Conservation (phyloP, 2,113 vertebrate genomes). For the Corvus cornix region DNA sequence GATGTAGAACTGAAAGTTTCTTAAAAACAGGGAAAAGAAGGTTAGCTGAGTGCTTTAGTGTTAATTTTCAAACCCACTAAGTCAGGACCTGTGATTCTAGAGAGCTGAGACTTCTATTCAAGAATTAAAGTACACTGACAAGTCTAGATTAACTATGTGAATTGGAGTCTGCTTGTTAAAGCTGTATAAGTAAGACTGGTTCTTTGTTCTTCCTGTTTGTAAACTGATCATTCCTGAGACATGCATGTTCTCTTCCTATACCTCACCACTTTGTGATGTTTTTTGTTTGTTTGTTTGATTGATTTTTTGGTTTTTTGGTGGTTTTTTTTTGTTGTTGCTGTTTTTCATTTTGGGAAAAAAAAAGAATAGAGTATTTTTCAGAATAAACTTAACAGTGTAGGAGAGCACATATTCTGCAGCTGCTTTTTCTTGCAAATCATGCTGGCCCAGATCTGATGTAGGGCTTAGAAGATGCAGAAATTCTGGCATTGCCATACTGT, state of each 20-base stretch:
- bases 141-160: not conserved
- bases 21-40: not conserved
- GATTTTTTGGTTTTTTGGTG: not conserved
- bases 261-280: not conserved
- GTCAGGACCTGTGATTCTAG: not conserved
- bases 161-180: not conserved
- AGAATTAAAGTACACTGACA: not conserved
- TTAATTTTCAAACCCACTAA: not conserved
- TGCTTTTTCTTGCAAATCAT: not conserved
- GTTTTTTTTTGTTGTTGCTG: not conserved
- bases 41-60: not conserved
- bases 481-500: not conserved
- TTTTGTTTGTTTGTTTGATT: not conserved
- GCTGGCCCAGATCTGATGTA: not conserved
- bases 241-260: not conserved
- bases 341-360: not conserved
- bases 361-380: not conserved
- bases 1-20: not conserved
- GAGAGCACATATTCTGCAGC: not conserved
- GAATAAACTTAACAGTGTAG: not conserved
- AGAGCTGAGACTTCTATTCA: not conserved
- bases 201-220: not conserved
- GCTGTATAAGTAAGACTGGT: not conserved
- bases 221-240: not conserved
- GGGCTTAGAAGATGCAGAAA: not conserved